Conservation (phyloP, 2,797 vertebrate species). For the Tolypeutes matacus region DNA sequence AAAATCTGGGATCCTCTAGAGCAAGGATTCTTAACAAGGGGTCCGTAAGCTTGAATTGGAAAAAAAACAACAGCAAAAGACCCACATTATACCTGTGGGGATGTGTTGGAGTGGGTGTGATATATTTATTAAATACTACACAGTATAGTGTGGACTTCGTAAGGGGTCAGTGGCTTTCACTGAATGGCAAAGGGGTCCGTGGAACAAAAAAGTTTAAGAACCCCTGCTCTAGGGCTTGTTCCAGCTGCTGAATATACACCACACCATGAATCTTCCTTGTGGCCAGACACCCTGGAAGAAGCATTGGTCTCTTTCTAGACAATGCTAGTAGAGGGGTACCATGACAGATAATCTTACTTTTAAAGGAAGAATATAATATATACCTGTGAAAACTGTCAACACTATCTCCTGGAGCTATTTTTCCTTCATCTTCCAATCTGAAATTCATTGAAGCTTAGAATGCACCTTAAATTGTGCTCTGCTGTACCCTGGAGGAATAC, state of each 20-base stretch:
- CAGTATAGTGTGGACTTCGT: too few relatives aligned
- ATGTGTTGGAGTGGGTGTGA: too few relatives aligned
- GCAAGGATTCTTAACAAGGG: too few relatives aligned
- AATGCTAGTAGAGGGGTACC: neutral
- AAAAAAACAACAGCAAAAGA: too few relatives aligned
- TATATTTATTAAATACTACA: too few relatives aligned
- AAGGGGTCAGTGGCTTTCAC: too few relatives aligned
- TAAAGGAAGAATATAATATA: neutral
- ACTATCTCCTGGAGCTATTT: slow-evolving; percentile 4
- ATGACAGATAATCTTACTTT: neutral
- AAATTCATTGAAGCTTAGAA: slow-evolving; percentile 62
- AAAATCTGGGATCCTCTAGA: neutral
- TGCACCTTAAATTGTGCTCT: slow-evolving; percentile 64
- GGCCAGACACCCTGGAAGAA: neutral
- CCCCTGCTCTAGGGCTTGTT: neutral
- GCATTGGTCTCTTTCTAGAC: neutral
- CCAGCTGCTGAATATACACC: neutral
- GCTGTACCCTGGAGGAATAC: slow-evolving; percentile 59
- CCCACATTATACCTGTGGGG: too few relatives aligned
- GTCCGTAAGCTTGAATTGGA: too few relatives aligned
- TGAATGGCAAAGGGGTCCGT: too few relatives aligned
- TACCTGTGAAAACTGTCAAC: neutral
- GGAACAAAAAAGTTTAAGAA: too few relatives aligned
- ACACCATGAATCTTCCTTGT: neutral
- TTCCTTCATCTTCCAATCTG: neutral